These are phyloP conservation scores for Coregonus ussuriensis DNA, from an alignment of 2,797 vertebrate genomes.

Conservation along the genomic window DNA sequence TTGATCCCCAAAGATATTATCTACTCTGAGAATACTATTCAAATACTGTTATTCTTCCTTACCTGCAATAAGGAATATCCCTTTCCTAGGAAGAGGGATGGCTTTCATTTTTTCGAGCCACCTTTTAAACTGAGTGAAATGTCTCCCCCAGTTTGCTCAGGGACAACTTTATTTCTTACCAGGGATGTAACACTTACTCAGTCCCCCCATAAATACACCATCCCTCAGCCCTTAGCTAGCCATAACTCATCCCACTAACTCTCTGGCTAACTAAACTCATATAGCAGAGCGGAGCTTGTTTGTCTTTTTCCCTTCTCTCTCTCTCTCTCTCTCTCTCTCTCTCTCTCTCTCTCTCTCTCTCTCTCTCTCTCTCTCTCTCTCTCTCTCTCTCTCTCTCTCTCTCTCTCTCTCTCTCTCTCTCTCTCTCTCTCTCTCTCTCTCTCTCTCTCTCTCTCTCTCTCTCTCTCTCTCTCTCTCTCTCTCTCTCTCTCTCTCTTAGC, in stretches of 20 bases:
- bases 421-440: too few relatives aligned
- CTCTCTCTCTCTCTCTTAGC: constrained; percentile 43
- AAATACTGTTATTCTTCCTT: constrained; percentile 43
- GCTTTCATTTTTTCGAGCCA: constrained; percentile 92
- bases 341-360: too few relatives aligned
- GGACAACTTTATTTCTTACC: constrained; percentile 99
- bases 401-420: too few relatives aligned
- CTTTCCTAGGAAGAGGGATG: constrained; percentile 91
- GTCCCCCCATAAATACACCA: constrained; percentile 98
- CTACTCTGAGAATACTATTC: constrained; percentile 56
- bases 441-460: too few relatives aligned
- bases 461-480: constrained; percentile 1
- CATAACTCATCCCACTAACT: constrained; percentile 88
- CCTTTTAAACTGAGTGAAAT: constrained; percentile 98
- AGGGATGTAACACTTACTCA: constrained; percentile 98
- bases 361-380: too few relatives aligned
- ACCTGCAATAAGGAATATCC: constrained; percentile 78
- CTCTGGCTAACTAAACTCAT: constrained; percentile 82
- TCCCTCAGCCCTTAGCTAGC: constrained; percentile 83
- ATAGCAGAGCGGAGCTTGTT: constrained; percentile 80
- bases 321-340: constrained; percentile 51
- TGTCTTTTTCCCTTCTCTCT: constrained; percentile 51
- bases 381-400: too few relatives aligned
- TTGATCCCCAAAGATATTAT: constrained; percentile 52
- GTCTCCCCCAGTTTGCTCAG: constrained; percentile 93